Evolutionary conservation across 35 echinoderm and acorn worm genomes (phyloP), one percentile per base, ranked within the genome.

Genomic region (Heliocidaris erythrogramma): DNA sequence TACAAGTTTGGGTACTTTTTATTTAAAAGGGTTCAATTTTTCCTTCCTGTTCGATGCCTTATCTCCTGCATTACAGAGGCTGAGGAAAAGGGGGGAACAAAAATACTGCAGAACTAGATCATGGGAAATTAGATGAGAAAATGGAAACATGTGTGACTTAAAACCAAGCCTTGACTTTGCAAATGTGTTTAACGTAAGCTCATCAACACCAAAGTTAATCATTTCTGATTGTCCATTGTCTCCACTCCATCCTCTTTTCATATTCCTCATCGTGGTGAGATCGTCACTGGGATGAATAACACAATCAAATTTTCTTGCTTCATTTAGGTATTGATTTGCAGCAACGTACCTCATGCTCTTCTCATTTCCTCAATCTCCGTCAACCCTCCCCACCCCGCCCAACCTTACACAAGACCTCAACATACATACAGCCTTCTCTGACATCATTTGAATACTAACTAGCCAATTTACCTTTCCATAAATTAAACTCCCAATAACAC

Each of bases 391-490:
- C 35, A 42, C 35, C n/a, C n/a, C 86, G 31, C 86, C 86, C 87
- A 0, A 18, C 31, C 47, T n/a, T 42, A 42, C 32, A 24, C 65
- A 21, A n/a, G 21, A 78, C 65, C 18, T 24, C 65, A 71, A 71
- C 2, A 71, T 71, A 24, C 61, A 71, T 71, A 32, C 91, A 59
- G 47, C 48, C 49, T 47, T 12, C 90, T 17, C 5, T 59, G 91
- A 78, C 91, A 92, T 92, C 29, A 92, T 56, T 92, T 92, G 48
- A 92, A 92, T 92, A 59, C 59, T 92, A 92, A 92, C 91, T 12
- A 92, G 91, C 47, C 91, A 92, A 92, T 92, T 92, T 92, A 92
- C 91, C 91, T 92, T 92, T 92, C 91, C 91, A 49, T 50, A 50
- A 92, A 92, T 92, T 50, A 92, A 59, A 59, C 91, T 92, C 48